A percentile compares a stretch with the other conserved stretches of the same genome.
These are phyloP conservation scores for Merops nubicus DNA, from an alignment of 2,113 vertebrate genomes.

Conservation along the genomic window DNA sequence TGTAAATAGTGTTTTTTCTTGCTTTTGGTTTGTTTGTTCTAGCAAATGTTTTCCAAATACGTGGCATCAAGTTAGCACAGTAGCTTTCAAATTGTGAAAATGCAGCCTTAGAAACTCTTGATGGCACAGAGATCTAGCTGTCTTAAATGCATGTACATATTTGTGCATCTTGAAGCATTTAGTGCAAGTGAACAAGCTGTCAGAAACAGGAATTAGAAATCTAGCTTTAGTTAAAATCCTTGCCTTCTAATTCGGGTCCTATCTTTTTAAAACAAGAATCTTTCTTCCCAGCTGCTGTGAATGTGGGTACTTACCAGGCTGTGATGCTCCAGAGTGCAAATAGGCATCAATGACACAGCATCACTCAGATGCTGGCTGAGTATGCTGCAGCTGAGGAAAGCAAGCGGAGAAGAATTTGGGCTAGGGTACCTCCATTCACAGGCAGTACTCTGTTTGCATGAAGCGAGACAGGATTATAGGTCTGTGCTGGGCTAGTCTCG, in stretches of 20 bases:
- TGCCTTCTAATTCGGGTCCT: neutral
- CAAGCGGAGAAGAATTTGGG: neutral
- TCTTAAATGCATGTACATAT: neutral
- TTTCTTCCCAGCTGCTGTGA: neutral
- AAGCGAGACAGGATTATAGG: neutral
- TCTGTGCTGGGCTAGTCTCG: neutral
- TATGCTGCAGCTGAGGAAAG: neutral
- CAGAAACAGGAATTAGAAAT: neutral
- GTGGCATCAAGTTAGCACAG: neutral
- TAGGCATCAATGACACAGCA: neutral
- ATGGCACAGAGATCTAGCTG: neutral
- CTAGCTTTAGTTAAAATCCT: neutral
- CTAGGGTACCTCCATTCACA: neutral
- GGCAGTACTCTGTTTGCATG: neutral
- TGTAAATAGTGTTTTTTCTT: neutral
- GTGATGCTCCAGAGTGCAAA: neutral
- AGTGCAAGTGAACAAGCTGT: neutral
- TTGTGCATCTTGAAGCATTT: neutral
- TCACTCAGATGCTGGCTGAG: neutral
- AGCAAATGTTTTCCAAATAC: neutral
- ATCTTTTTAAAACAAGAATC: neutral
- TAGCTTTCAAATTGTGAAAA: neutral
- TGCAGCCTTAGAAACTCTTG: neutral
- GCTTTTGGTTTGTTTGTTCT: neutral
- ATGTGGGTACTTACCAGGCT: neutral